These are phyloP conservation scores for Omphaloscelis lunosa DNA, from an alignment of 2,888 invertebrate genomes.

Conservation along the genomic window DNA sequence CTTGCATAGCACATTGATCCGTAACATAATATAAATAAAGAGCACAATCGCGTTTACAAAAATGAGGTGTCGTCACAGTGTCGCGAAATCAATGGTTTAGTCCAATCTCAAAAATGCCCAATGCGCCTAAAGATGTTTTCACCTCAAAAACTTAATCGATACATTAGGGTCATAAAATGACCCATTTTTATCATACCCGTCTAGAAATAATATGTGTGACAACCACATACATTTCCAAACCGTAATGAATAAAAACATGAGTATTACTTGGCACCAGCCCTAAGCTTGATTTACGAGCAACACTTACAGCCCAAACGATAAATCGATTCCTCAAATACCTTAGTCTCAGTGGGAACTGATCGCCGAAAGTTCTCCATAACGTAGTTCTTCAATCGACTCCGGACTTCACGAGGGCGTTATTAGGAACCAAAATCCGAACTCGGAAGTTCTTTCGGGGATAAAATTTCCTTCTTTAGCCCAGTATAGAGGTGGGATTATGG, in stretches of 20 bases:
- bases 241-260: constrained; percentile 55
- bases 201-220: constrained; percentile 5
- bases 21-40: too few relatives aligned
- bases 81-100: too few relatives aligned
- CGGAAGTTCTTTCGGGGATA: constrained; percentile 60
- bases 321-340: constrained; percentile 59
- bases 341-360: constrained; percentile 51
- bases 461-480: constrained; percentile 65
- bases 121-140: too few relatives aligned
- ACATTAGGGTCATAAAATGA: not conserved
- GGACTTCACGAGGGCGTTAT: constrained; percentile 55
- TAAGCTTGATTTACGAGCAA: constrained; percentile 62
- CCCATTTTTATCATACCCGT: not conserved
- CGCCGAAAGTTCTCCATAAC: constrained; percentile 49
- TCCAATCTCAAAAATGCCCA: too few relatives aligned
- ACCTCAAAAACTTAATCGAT: not conserved
- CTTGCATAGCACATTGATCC: too few relatives aligned
- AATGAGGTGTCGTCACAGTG: too few relatives aligned
- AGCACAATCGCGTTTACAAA: too few relatives aligned
- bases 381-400: constrained; percentile 54
- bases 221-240: not conserved
- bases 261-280: constrained; percentile 43
- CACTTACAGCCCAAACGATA: constrained; percentile 52
- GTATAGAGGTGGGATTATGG: constrained; percentile 71
- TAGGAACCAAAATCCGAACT: constrained; percentile 60